phyloP scores from a whole-genome alignment of 2,888 invertebrate genomes.

The Drosophila tripunctata region DNA sequence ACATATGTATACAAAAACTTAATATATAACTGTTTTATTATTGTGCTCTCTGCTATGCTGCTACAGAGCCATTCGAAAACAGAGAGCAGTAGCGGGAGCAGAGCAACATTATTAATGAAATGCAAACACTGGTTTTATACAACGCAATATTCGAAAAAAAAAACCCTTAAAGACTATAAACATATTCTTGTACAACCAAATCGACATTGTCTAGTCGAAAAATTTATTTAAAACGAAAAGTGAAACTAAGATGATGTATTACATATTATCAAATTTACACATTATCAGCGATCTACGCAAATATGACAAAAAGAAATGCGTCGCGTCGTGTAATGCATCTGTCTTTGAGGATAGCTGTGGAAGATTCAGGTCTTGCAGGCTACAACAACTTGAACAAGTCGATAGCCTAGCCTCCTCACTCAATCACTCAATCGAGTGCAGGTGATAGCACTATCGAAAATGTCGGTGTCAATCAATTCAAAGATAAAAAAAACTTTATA shows the following conservation, averaged over 20 bases:
- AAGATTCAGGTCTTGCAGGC: neutral
- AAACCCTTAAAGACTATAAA: too few species aligned
- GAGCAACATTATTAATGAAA: too few species aligned
- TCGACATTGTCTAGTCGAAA: too few species aligned
- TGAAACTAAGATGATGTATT: neutral
- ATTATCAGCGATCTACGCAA: neutral
- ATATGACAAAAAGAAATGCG: neutral
- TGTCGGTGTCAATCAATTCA: constrained; percentile 3
- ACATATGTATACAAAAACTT: too few species aligned
- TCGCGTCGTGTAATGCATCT: neutral
- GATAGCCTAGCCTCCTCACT: neutral
- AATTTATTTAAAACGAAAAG: too few species aligned
- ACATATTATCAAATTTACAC: neutral
- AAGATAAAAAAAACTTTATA: neutral
- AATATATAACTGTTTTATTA: too few species aligned
- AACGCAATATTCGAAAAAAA: too few species aligned
- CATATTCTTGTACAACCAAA: too few species aligned
- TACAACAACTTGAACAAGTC: neutral
- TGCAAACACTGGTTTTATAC: too few species aligned
- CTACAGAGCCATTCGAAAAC: too few species aligned
- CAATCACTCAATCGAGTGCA: neutral
- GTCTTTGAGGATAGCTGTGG: neutral
- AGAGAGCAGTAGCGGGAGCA: too few species aligned
- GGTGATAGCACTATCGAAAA: neutral
- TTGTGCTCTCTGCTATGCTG: too few species aligned